A percentile compares a stretch with the other conserved stretches of the same genome.
phyloP scores from a whole-genome alignment of 2,888 invertebrate genomes.

The Glyphotaelius pellucidus region DNA sequence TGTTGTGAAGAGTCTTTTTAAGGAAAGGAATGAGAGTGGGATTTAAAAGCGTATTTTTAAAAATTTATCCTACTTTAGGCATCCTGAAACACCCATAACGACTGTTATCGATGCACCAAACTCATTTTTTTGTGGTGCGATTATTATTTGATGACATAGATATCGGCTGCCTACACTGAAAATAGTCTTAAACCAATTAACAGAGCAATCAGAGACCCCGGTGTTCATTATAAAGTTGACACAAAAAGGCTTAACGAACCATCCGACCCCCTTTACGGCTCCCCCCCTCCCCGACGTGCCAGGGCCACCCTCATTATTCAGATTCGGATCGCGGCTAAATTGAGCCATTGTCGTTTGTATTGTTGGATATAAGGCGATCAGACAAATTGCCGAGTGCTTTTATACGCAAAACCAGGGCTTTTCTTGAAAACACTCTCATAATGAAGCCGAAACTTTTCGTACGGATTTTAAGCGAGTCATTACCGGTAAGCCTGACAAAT shows the following conservation, averaged over 20 bases:
- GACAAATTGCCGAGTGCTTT: background rate
- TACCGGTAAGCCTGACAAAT: background rate
- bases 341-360: slow-evolving; percentile 10
- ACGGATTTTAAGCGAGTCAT: background rate
- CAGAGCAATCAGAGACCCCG: slow-evolving; percentile 2
- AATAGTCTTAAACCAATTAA: slow-evolving; percentile 15
- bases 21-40: too few relatives aligned
- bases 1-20: too few relatives aligned
- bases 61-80: background rate
- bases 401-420: background rate
- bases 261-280: background rate
- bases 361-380: background rate
- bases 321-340: slow-evolving; percentile 25
- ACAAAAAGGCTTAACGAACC: slow-evolving; percentile 20
- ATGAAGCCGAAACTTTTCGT: background rate
- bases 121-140: background rate
- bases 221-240: background rate
- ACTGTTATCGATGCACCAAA: background rate
- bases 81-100: background rate
- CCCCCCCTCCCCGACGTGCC: background rate
- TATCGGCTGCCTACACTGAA: background rate
- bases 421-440: background rate
- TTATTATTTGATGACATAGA: background rate
- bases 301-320: slow-evolving; percentile 10
- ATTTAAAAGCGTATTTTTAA: too few relatives aligned